phyloP scores from a whole-genome alignment of 2,113 vertebrate species.

The Hypocryptadius cinnamomeus region DNA sequence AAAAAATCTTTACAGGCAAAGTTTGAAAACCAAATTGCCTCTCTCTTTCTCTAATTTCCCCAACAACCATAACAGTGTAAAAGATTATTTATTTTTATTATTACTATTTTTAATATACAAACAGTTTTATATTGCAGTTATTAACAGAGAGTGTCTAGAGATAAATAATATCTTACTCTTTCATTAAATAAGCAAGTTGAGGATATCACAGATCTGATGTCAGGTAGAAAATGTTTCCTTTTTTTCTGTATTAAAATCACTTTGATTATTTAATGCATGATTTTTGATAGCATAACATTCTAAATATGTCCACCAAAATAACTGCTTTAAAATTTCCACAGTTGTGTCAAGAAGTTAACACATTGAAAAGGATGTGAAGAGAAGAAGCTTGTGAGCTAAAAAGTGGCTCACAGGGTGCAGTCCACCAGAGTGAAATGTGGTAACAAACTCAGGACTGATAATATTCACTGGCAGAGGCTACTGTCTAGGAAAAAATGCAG shows the following conservation, averaged over 20 bases:
- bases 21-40: background rate
- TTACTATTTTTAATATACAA: background rate
- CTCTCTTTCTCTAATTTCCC: background rate
- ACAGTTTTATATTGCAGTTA: background rate
- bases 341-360: background rate
- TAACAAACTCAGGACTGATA: background rate
- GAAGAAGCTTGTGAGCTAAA: background rate
- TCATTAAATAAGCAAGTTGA: background rate
- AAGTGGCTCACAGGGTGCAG: background rate
- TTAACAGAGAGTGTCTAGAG: background rate
- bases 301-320: background rate
- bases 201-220: background rate
- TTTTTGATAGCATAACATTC: background rate
- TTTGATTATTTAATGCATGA: background rate
- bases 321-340: background rate
- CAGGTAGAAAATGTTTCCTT: background rate
- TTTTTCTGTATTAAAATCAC: background rate
- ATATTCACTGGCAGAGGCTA: background rate
- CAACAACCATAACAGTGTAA: rapidly evolving
- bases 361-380: background rate
- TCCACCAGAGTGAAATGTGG: background rate
- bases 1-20: background rate
- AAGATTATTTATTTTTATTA: background rate
- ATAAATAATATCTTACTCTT: background rate
- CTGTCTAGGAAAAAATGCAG: background rate